These are phyloP conservation scores for Drosophila oshimai DNA, from an alignment of 1,140 invertebrate species.

Conservation along the genomic window DNA sequence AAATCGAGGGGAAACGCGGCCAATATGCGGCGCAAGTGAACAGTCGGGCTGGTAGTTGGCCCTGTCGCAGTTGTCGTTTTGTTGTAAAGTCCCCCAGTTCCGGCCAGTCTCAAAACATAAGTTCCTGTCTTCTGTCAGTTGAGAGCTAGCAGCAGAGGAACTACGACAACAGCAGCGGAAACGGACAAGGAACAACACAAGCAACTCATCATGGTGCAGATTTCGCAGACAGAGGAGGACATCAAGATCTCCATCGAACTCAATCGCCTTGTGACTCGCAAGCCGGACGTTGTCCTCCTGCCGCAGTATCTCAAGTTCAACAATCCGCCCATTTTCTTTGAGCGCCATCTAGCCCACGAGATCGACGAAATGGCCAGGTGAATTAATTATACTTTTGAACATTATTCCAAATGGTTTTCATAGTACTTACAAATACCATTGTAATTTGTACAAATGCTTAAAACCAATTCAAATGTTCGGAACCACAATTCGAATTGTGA, in stretches of 20 bases:
- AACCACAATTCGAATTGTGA: too few relatives aligned
- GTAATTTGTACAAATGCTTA: too few relatives aligned
- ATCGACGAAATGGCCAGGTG: slow-evolving; percentile 73
- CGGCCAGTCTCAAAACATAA: slow-evolving; percentile 15
- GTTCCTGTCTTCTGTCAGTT: slow-evolving; percentile 22
- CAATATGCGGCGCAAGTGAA: slow-evolving; percentile 56
- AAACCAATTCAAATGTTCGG: too few relatives aligned
- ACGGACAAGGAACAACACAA: neutral
- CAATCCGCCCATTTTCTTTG: slow-evolving; percentile 81
- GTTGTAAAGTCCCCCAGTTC: slow-evolving; percentile 1
- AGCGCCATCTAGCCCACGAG: slow-evolving; percentile 69
- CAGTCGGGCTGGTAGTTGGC: slow-evolving; percentile 35
- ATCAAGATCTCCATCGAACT: slow-evolving; percentile 80
- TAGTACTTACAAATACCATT: too few relatives aligned
- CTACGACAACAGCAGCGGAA: slow-evolving; percentile 10
- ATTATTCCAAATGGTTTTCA: too few relatives aligned
- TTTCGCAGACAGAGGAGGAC: slow-evolving; percentile 78
- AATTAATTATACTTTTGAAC: neutral
- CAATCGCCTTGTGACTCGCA: slow-evolving; percentile 73
- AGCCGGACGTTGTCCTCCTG: slow-evolving; percentile 74
- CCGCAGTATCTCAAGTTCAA: slow-evolving; percentile 77
- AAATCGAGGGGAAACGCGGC: slow-evolving; percentile 45
- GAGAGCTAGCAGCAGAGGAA: slow-evolving; percentile 1
- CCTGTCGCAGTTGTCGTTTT: slow-evolving; percentile 27
- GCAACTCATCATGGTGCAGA: slow-evolving; percentile 71